Evolutionary conservation across 2,888 invertebrate genomes (phyloP).

Genomic region (Rosalia funebris): DNA sequence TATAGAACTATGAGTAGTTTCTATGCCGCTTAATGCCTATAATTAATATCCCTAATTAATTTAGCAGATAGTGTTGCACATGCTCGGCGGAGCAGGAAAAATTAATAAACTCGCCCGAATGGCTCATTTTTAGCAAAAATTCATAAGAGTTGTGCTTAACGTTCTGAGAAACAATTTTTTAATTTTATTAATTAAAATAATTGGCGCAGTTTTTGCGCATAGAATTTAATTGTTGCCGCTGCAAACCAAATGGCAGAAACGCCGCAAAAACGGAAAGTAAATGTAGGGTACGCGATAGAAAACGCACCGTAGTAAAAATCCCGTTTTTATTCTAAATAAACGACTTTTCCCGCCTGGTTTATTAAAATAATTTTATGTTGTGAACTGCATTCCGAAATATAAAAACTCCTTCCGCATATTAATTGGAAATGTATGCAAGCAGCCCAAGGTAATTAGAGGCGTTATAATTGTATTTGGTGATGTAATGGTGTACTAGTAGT

Average conservation of each 20-base stretch:
- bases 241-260: constrained; percentile 14
- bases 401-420: constrained; percentile 10
- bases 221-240: constrained; percentile 10
- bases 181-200: constrained; percentile 5
- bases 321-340: constrained; percentile 6
- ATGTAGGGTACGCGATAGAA: constrained; percentile 8
- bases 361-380: constrained; percentile 17
- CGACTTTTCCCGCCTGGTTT: constrained; percentile 9
- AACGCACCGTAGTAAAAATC: constrained; percentile 3
- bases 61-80: constrained; percentile 6
- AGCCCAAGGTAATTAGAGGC: constrained; percentile 6
- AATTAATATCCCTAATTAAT: constrained; percentile 18
- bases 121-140: constrained; percentile 10
- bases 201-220: constrained; percentile 4
- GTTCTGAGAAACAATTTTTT: constrained; percentile 17
- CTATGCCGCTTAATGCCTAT: neutral
- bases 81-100: constrained; percentile 12
- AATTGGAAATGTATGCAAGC: constrained; percentile 3
- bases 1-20: neutral
- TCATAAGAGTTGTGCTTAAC: constrained; percentile 12
- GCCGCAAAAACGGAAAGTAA: constrained; percentile 19
- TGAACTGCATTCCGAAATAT: constrained; percentile 4
- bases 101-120: constrained; percentile 6
- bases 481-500: neutral
- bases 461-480: constrained; percentile 15